Conservation (phyloP, 2,888 invertebrate species). For the Mythimna impura region DNA sequence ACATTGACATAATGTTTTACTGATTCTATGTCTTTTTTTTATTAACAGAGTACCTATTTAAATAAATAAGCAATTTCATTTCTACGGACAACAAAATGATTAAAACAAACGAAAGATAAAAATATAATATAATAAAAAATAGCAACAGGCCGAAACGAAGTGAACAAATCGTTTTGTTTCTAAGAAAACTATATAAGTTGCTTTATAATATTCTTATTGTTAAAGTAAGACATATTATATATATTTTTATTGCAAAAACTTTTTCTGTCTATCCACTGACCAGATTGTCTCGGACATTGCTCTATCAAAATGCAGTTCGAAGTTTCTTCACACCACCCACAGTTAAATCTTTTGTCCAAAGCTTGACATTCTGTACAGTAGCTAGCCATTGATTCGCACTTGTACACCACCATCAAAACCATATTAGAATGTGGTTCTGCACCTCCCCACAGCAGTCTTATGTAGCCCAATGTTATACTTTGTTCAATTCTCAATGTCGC, state of each 20-base stretch:
- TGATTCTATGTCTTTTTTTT: not conserved
- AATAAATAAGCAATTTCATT: slow-evolving; percentile 2
- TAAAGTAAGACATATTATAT: not conserved
- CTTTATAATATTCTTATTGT: not conserved
- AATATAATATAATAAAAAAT: too few species aligned
- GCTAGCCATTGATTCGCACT: slow-evolving; percentile 64
- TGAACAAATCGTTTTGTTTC: not conserved
- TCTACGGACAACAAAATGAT: not conserved
- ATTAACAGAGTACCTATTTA: not conserved
- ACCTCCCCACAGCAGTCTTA: slow-evolving; percentile 70
- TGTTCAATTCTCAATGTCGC: slow-evolving; percentile 32
- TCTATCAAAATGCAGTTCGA: slow-evolving; percentile 62
- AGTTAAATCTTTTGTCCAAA: slow-evolving; percentile 65
- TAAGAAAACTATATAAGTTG: not conserved
- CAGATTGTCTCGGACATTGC: slow-evolving; percentile 63
- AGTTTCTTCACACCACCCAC: slow-evolving; percentile 68
- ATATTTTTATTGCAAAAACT: slow-evolving; percentile 27
- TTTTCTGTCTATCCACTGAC: slow-evolving; percentile 40
- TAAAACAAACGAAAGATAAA: not conserved
- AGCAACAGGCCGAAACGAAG: not conserved
- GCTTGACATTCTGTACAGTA: slow-evolving; percentile 63
- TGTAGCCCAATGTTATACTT: slow-evolving; percentile 60
- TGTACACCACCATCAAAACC: slow-evolving; percentile 68
- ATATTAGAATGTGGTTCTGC: slow-evolving; percentile 72
- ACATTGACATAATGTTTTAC: not conserved